phyloP scores from a whole-genome alignment of 2,888 invertebrate genomes.

The Candidula unifasciata region DNA sequence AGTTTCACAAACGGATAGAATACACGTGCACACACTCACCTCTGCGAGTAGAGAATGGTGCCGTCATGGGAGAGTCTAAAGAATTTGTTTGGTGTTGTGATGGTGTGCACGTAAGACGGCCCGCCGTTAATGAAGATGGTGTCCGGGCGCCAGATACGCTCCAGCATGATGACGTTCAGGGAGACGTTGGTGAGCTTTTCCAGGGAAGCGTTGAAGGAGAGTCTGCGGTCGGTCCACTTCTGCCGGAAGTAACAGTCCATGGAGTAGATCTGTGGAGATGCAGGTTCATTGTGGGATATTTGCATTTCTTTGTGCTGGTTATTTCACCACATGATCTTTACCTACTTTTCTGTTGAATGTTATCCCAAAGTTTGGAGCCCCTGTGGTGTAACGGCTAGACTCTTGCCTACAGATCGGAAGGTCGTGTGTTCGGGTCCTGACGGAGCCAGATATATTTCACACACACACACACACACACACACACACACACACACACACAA shows the following conservation, averaged over 20 bases:
- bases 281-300: background rate
- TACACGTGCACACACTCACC: no score
- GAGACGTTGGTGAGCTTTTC: constrained; percentile 62
- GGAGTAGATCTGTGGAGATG: constrained; percentile 57
- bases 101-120: constrained; percentile 95
- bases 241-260: constrained; percentile 71
- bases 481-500: no score
- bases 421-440: no score
- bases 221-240: constrained; percentile 64
- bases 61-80: constrained; percentile 92
- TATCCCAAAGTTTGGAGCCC: no score
- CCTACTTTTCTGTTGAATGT: no score
- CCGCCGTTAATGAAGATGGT: constrained; percentile 92
- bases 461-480: no score
- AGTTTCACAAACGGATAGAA: no score
- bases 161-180: constrained; percentile 69
- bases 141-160: constrained; percentile 74
- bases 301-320: no score
- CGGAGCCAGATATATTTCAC: no score
- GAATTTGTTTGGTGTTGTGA: constrained; percentile 95
- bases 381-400: no score
- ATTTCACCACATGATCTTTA: no score
- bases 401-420: no score
- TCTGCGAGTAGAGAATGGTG: constrained; percentile 94
- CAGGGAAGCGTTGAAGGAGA: constrained; percentile 62